These are phyloP conservation scores for Hydroisotoma schaefferi DNA, from an alignment of 2,888 invertebrate genomes.

Conservation along the genomic window DNA sequence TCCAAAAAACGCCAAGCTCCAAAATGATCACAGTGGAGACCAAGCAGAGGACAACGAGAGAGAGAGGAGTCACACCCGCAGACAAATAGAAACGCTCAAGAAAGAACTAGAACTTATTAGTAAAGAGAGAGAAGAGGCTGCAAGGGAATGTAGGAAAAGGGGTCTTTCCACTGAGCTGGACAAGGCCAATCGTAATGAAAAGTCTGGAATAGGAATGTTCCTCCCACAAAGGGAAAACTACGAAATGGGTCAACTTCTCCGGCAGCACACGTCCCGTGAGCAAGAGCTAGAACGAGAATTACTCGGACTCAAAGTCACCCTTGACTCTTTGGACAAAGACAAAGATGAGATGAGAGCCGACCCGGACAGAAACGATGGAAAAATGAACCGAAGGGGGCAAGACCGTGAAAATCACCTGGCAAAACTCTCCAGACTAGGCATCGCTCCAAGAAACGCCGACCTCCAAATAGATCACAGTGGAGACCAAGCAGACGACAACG, in stretches of 20 bases:
- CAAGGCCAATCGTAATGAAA: too few relatives aligned
- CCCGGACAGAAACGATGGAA: conserved; percentile 42
- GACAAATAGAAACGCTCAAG: conserved; percentile 34
- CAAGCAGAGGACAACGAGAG: conserved; percentile 37
- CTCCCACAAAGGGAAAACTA: too few relatives aligned
- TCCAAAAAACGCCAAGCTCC: conserved; percentile 40
- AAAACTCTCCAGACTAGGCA: conserved; percentile 32
- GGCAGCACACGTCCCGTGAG: conserved; percentile 9
- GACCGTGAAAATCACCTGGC: conserved; percentile 28
- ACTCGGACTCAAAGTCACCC: conserved; percentile 10
- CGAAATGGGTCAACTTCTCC: conserved; percentile 28
- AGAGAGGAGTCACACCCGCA: conserved; percentile 30
- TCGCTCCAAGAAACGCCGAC: conserved; percentile 40
- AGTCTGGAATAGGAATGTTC: background rate
- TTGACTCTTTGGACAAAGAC: conserved; percentile 27
- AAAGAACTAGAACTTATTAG: conserved; percentile 37
- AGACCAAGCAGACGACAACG: conserved; percentile 37
- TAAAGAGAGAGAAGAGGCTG: conserved; percentile 42
- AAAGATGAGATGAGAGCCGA: conserved; percentile 44
- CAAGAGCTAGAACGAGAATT: conserved; percentile 28
- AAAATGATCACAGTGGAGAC: conserved; percentile 42
- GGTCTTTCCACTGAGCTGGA: too few relatives aligned
- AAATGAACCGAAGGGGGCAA: conserved; percentile 24
- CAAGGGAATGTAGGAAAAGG: too few relatives aligned
- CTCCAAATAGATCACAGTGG: conserved; percentile 42